Evolutionary conservation across 2,888 invertebrate genomes (phyloP), one percentile per base, ranked within the genome.

Genomic region (Oeneis ivallda): DNA sequence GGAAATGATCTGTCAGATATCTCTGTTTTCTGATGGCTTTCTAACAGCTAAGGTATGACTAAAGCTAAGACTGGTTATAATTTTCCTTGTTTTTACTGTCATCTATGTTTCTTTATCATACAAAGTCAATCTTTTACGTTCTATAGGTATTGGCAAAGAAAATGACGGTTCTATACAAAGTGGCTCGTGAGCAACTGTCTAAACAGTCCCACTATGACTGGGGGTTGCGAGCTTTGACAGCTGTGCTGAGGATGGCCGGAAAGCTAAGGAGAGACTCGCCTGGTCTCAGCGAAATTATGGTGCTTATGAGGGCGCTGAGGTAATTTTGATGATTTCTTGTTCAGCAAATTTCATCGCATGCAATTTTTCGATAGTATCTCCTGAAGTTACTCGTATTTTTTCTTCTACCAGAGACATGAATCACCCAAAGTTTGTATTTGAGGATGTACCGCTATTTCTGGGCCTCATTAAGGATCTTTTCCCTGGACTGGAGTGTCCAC

Each of bases 191-290:
- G 76, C 98, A 98, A 82, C 89, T 98, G 57, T 98, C 98, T 1
- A 97, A 98, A 79, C 98, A 98, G 82, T 96, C 95, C 19, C 98
- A 98, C 82, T 98, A 98, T 84, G 98, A 98, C 85, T 98, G 98
- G 94, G 98, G 98, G 0, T 87, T 98, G 72, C 93, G 98, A 63
- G 98, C 98, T 3, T 87, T 98, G n/a, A 98, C 97, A 72, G 95
- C 98, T 0, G 97, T 98, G 2, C 89, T 98, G 17, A 94, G 97
- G 39, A 98, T 98, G 97, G 98, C 98, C 3, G 98, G 98, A 13
- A 96, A 96, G 41, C 92, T 98, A 79, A 96, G 97, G 76, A 92
- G 97, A 64, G 95, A 94, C 66, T 95, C 96, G 0, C 94, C 94
- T 4, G 95, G 96, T 68, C 92, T 98, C 2, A 94, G 96, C 17